Percentiles rank a stretch among this genome's conserved stretches.
Conservation (phyloP, 2,888 invertebrate genomes). For the Cheilosia grossa region DNA sequence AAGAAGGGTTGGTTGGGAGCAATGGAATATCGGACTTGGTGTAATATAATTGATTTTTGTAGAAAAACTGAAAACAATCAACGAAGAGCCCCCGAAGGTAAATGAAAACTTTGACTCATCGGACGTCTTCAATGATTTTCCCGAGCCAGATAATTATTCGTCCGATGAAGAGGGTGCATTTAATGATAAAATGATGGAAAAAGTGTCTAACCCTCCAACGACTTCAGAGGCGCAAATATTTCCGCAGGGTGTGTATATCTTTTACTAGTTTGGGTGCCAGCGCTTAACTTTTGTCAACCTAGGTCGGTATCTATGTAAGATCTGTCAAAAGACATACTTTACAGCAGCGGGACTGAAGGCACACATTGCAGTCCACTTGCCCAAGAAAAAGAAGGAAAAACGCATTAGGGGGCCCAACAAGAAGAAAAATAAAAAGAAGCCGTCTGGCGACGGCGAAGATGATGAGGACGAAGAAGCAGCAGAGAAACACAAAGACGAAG, state of each 20-base stretch:
- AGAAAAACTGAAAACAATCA: slow-evolving; percentile 40
- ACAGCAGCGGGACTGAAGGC: slow-evolving; percentile 77
- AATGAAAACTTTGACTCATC: slow-evolving; percentile 37
- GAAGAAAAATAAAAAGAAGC: slow-evolving; percentile 54
- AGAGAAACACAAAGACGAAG: slow-evolving; percentile 28
- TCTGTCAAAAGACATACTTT: slow-evolving; percentile 78
- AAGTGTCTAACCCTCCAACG: slow-evolving; percentile 59
- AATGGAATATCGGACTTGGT: not conserved
- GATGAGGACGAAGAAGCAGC: slow-evolving; percentile 43
- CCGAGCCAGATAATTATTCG: slow-evolving; percentile 43
- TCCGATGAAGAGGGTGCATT: slow-evolving; percentile 58
- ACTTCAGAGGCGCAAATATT: slow-evolving; percentile 77
- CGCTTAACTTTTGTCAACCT: not conserved
- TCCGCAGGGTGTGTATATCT: slow-evolving; percentile 74
- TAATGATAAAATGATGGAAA: slow-evolving; percentile 50
- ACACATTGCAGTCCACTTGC: slow-evolving; percentile 76
- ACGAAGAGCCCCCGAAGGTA: not conserved
- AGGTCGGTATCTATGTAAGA: slow-evolving; percentile 77
- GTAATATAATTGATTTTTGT: not conserved
- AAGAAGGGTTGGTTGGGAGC: slow-evolving; percentile 40
- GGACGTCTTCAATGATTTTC: slow-evolving; percentile 60
- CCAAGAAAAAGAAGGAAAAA: slow-evolving; percentile 72
- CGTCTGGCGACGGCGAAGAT: slow-evolving; percentile 28
- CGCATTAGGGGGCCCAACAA: slow-evolving; percentile 73
- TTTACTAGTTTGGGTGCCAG: not conserved